Base-by-base conservation (phyloP, 2,888 invertebrate genomes). In the Drosophila melanosoma region DNA sequence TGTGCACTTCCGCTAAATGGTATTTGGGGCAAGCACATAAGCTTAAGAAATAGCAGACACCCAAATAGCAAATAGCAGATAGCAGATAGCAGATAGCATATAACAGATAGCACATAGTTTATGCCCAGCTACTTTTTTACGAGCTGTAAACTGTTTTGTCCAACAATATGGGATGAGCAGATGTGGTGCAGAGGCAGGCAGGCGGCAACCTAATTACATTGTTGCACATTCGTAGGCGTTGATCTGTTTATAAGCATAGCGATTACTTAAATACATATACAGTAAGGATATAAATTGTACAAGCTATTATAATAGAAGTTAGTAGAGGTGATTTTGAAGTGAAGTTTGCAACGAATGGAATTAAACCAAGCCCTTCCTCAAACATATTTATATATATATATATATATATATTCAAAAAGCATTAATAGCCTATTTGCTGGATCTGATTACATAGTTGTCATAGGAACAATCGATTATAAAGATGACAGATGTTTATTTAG, bases 1-100 rank as follows among this genome's bases (percentile, higher is more conserved):
- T 87, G 84, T 76, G 81, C 83, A 84, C 84, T 87, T 87, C 81
- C 82, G 76, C 87, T 87, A 87, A 86, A 86, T 86, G 84, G 80
- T 83, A 87, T 86, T 85, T 84, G 87, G 85, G 77, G 82, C 87
- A 84, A 84, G 82, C 83, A 82, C 82, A 86, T 81, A 82, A 83
- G 84, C 83, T 76, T 57, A 57, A 67, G 62, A 62, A 59, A 53
- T 32, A 59, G 40, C 57, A 65, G 67, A 64, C 65, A 74, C 52
- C 52, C 45, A 59, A 17, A 51, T 29, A 49, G 10, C 49, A 49
- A 40, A 56, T 29, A 38, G 29, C n/a, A 56, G 36, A 20, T 15
- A 58, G 33, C 54, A 64, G 68, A 62, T 68, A 80, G 52, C 52
- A 61, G 15, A 48, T 12, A 5, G 5, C 40, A 40, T 12, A 12